Base-by-base conservation (phyloP, 1,140 invertebrate species). In the Triops longicaudatus region DNA sequence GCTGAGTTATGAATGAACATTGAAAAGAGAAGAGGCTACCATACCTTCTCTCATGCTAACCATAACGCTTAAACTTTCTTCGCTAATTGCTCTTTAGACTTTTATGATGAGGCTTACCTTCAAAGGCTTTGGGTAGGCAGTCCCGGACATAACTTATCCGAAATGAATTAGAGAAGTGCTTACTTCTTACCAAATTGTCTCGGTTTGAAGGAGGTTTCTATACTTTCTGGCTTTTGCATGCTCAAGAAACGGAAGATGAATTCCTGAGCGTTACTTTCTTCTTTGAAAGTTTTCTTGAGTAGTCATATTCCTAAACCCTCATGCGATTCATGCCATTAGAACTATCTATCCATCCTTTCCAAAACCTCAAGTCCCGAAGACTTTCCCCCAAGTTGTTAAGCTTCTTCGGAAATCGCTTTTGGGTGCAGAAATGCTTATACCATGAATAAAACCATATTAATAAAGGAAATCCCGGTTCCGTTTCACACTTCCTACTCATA, bases 21-120 rank as follows among this genome's bases (percentile, higher is more conserved):
- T 63, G n/a, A 22, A 63, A 63, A 63, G 50, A 22, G 50, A 63
- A 63, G 22, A 63, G 50, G 50, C 50, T 63, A 63, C 31, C 31
- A 37, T 37, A 37, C 50, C 50, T 63, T 63, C 4, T 14, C 50
- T 5, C 22, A 22, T 22, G 50, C 50, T 63, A 22, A 63, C 14
- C 10, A 63, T 63, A 63, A 63, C 17, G 50, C 50, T 63, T 22
- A 63, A 63, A 63, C 50, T 63, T 63, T 22, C 50, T 63, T 63
- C 50, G 50, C 50, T 63, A 63, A 63, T 63, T 63, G 50, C 50
- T 63, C 50, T 63, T 63, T 63, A 22, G 50, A 63, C 50, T 63
- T 63, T 63, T 63, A 63, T 63, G 50, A 22, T 63, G 50, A 63
- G 22, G 50, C 50, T 63, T 63, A 63, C n/a, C 50, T 63, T 63